phyloP scores from a whole-genome alignment of 2,113 vertebrate genomes.

The Scopus umbretta region DNA sequence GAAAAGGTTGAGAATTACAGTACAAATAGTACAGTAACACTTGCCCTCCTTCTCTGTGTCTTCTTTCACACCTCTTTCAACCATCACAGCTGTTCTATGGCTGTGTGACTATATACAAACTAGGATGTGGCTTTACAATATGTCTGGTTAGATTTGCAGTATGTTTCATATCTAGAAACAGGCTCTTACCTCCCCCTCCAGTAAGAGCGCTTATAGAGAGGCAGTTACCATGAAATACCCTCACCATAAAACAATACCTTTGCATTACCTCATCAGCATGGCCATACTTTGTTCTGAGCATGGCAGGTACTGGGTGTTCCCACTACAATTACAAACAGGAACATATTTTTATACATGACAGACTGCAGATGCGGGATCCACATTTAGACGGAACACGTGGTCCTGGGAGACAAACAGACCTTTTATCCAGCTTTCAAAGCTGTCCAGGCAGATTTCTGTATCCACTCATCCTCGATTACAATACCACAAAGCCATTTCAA shows the following conservation, averaged over 20 bases:
- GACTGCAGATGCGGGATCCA: slow-evolving; percentile 21
- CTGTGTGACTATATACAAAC: not conserved
- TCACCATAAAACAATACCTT: not conserved
- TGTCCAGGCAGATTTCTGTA: slow-evolving; percentile 21
- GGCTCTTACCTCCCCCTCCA: not conserved
- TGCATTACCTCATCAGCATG: not conserved
- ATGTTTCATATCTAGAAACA: not conserved
- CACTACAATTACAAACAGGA: not conserved
- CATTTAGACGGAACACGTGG: slow-evolving; percentile 39
- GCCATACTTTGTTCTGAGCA: not conserved
- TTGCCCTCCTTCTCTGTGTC: not conserved
- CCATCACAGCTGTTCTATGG: not conserved
- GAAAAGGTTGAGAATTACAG: not conserved
- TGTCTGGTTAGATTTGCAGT: not conserved
- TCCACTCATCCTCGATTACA: slow-evolving; percentile 28
- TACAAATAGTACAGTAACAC: not conserved
- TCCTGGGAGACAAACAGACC: slow-evolving; percentile 25
- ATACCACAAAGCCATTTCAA: not conserved
- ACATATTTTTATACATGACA: slow-evolving; percentile 29
- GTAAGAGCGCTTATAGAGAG: not conserved
- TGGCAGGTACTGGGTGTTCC: slow-evolving; percentile 54
- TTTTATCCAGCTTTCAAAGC: slow-evolving; percentile 41
- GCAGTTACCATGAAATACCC: not conserved
- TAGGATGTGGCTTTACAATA: not conserved
- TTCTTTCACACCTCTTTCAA: not conserved